Base-by-base conservation (phyloP, 2,888 invertebrate genomes). In the Drosophila phalerata region DNA sequence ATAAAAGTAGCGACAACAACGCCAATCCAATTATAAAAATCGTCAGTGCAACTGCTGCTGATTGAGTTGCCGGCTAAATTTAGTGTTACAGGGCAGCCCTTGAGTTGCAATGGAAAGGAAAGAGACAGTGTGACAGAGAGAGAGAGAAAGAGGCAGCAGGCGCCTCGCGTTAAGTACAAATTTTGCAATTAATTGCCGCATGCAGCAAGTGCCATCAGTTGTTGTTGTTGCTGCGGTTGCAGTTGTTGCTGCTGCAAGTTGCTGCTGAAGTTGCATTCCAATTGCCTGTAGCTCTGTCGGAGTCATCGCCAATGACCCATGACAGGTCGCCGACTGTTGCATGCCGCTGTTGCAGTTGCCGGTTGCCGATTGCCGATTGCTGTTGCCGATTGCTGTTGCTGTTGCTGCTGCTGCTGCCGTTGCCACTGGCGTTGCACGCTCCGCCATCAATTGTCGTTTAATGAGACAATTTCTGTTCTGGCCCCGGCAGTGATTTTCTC, bases 381-480 rank as follows among this genome's bases (percentile, higher is more conserved):
- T 19, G 25, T 6, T 11, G 22, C 17, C 28, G 28, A 22, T 22
- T 55, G 42, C 53, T 19, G 58, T 49, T 58, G 42, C 56, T 15
- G 40, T 19, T 47, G 71, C 73, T 90, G 77, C 89, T 43, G 43
- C 13, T n/a, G 58, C 45, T 58, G 47, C 56, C 19, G 40, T 19
- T 47, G 71, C 73, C 91, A 78, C 89, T 43, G 43, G 13, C 86
- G 85, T 89, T 47, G 58, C 61, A 28, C 43, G 58, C 71, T 60
- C 45, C 89, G 90, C 90, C 90, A 91, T 91, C 91, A 92, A 92
- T 92, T 91, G 90, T 90, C 89, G 88, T 81, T 75, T 90, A 90
- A 91, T 91, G 91, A 90, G 89, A 90, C 90, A 80, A 85, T 79
- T 77, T 73, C 76, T 79, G n/a, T 25, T 61, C 32, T 32, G 28